Conservation (phyloP, 30 jellyfish, hydroid and myxozoan species). For the Euphysa ruthae region DNA sequence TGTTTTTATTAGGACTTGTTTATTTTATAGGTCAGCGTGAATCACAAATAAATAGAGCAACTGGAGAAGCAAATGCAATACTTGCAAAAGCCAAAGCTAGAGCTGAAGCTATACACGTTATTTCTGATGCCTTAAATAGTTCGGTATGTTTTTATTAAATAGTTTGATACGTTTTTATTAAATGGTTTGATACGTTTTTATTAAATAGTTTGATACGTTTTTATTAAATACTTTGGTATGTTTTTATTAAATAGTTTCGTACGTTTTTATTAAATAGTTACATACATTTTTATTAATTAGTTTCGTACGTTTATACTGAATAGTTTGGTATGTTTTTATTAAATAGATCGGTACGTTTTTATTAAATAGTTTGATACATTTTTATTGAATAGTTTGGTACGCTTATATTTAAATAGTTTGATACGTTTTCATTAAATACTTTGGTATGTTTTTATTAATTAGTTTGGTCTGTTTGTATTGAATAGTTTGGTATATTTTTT, state of each 20-base stretch:
- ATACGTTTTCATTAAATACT: too few relatives aligned
- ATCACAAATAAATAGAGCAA: conserved; percentile 88
- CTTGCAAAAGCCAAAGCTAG: conserved; percentile 79
- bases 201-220: neutral
- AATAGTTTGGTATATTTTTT: too few relatives aligned
- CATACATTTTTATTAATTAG: neutral
- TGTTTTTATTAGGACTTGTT: too few relatives aligned
- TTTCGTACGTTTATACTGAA: neutral
- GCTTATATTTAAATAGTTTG: too few relatives aligned
- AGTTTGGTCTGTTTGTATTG: too few relatives aligned
- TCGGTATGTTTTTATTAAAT: conserved; percentile 14
- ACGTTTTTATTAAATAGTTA: neutral
- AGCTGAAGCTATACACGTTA: conserved; percentile 73
- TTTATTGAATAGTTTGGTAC: too few relatives aligned
- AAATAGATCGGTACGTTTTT: too few relatives aligned
- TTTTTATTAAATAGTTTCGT: neutral
- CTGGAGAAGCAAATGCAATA: conserved; percentile 96
- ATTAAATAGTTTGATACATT: too few relatives aligned
- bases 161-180: neutral
- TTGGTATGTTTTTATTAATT: too few relatives aligned
- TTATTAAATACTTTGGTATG: neutral
- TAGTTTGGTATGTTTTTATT: neutral
- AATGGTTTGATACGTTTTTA: neutral
- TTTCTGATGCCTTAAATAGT: conserved; percentile 64
- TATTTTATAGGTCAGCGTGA: conserved; percentile 68